A percentile compares a stretch with the other conserved stretches of the same genome.
These are phyloP conservation scores for Stenichneumon culpator DNA, from an alignment of 2,888 invertebrate species.

Conservation along the genomic window DNA sequence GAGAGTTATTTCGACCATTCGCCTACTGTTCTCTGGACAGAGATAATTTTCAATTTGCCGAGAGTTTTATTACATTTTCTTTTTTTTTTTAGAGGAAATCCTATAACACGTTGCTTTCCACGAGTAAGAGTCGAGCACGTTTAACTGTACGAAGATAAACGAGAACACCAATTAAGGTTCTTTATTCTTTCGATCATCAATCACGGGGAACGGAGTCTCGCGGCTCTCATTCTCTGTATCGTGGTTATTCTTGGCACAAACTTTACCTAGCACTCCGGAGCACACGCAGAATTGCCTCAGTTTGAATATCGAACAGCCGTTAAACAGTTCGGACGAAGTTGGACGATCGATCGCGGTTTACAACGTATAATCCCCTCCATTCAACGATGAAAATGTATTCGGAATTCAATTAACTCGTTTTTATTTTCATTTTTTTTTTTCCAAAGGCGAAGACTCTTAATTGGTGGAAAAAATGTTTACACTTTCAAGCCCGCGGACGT, in stretches of 20 bases:
- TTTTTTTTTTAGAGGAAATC: not conserved
- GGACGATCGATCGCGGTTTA: constrained; percentile 8
- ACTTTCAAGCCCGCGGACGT: not conserved
- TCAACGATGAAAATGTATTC: constrained; percentile 16
- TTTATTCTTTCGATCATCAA: constrained; percentile 35
- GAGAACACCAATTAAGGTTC: constrained; percentile 31
- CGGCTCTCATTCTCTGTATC: not conserved
- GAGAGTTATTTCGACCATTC: constrained; percentile 15
- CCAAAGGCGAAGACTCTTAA: constrained; percentile 11
- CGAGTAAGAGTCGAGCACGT: constrained; percentile 3
- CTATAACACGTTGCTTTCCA: not conserved
- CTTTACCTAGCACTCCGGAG: not conserved
- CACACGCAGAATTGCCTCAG: constrained; percentile 25
- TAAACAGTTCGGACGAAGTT: not conserved
- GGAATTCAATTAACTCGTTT: constrained; percentile 32
- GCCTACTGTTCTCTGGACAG: not conserved
- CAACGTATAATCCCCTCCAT: constrained; percentile 6
- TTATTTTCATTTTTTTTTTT: not conserved
- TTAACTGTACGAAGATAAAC: constrained; percentile 21
- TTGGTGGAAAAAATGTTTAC: constrained; percentile 34
- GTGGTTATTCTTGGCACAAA: constrained; percentile 22
- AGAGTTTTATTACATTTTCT: not conserved
- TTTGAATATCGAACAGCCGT: constrained; percentile 48
- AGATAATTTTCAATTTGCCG: not conserved
- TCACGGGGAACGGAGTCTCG: constrained; percentile 7